Percentiles rank a stretch among this genome's conserved stretches.
phyloP scores from a whole-genome alignment of 1,140 invertebrate genomes.

The Psix sp. region DNA sequence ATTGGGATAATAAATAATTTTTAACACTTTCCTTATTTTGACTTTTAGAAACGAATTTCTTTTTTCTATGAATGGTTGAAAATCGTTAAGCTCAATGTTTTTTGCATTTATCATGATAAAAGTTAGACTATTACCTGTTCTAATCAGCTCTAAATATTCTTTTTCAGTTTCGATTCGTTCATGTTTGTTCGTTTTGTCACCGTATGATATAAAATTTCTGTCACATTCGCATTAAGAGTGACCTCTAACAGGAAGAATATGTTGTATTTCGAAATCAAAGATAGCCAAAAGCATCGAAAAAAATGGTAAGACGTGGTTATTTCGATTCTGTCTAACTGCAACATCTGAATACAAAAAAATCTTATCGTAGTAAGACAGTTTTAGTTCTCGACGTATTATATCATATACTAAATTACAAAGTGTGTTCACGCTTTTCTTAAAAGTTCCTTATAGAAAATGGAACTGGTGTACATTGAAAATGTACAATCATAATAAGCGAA shows the following conservation, averaged over 20 bases:
- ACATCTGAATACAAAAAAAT: slow-evolving; percentile 26
- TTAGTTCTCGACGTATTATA: slow-evolving; percentile 5
- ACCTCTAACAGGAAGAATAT: slow-evolving; percentile 46
- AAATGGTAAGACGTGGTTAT: slow-evolving; percentile 10
- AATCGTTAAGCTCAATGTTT: slow-evolving; percentile 25
- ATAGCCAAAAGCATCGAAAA: slow-evolving; percentile 13
- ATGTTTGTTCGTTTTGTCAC: slow-evolving; percentile 40
- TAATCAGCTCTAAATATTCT: slow-evolving; percentile 28
- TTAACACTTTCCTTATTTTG: slow-evolving; percentile 28
- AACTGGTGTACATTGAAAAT: slow-evolving; percentile 1
- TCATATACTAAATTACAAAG: slow-evolving; percentile 17
- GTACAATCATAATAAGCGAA: slow-evolving; percentile 30
- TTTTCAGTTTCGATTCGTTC: slow-evolving; percentile 37
- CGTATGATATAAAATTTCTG: slow-evolving; percentile 52
- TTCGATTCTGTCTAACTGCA: slow-evolving; percentile 14
- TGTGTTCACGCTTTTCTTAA: slow-evolving; percentile 27
- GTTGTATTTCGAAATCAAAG: slow-evolving; percentile 26
- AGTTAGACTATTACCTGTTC: slow-evolving; percentile 16
- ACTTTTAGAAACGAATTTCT: slow-evolving; percentile 10
- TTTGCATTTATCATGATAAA: slow-evolving; percentile 33
- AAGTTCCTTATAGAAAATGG: slow-evolving; percentile 19
- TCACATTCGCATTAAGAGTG: slow-evolving; percentile 57
- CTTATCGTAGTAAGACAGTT: slow-evolving; percentile 15
- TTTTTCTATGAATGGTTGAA: slow-evolving; percentile 10
- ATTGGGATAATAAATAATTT: slow-evolving; percentile 38